Base-by-base conservation (phyloP, 2,888 invertebrate genomes). In the Habroteleia sp. region DNA sequence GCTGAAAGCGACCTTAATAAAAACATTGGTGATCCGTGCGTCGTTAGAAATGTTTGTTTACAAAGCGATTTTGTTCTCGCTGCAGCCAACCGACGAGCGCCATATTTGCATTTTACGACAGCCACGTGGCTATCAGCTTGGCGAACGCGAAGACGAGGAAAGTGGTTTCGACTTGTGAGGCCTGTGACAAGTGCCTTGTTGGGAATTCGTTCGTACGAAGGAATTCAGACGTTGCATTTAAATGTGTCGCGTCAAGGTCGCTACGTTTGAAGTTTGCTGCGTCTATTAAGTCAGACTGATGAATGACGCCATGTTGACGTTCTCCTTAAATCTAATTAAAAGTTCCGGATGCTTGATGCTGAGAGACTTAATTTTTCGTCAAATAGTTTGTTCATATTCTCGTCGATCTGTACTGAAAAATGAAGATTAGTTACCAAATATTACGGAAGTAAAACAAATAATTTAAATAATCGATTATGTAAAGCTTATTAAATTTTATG, bases 101-200 rank as follows among this genome's bases (percentile, higher is more conserved):
- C 29, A 46, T 65, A 71, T 74, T 72, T 75, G 73, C 76, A 63
- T 76, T 73, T 76, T 65, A 65, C 73, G 74, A 46, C 63, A 52
- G 77, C 52, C 74, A 74, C 77, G 71, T 74, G 77, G 74, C 69
- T 14, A 48, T 63, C 54, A 44, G 39, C 20, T 52, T 31, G 35
- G 60, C 58, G 71, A 68, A 44, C 44, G 41, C 20, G 13, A 35
- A 54, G 54, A 54, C 72, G 65, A 66, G 66, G 74, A 73, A 79
- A 80, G 80, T 79, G 77, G 77, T 69, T 76, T 76, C 79, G 60
- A 78, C 80, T 79, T 74, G 71, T 76, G 68, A 39, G 62, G 62
- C 54, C 71, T 65, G 63, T 71, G 77, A 68, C 68, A 74, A 74
- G 74, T 68, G 68, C 48, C 74, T 69, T 41, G 74, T 63, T 46